phyloP scores from a whole-genome alignment of 1,140 invertebrate genomes.

The Batillaria attramentaria region DNA sequence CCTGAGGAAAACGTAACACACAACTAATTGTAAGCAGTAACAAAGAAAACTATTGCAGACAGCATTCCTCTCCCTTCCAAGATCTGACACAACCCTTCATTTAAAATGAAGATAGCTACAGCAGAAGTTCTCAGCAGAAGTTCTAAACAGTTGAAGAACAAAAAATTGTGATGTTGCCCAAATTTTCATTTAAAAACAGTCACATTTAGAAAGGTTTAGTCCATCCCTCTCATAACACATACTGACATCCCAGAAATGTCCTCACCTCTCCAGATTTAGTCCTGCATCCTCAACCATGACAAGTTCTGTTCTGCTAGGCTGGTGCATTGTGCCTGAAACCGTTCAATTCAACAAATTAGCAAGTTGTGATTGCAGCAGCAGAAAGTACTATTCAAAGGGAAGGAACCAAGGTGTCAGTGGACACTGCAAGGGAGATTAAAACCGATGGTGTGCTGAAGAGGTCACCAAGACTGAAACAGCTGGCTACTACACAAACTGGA shows the following conservation, averaged over 20 bases:
- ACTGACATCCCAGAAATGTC: neutral
- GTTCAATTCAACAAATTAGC: neutral
- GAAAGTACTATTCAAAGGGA: no score
- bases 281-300: constrained; percentile 5
- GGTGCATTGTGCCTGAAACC: neutral
- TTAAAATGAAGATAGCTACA: no score
- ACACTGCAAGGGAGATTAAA: neutral
- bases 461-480: neutral
- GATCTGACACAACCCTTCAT: no score
- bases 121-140: no score
- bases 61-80: no score
- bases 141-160: no score
- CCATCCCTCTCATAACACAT: neutral
- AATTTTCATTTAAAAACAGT: no score
- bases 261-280: neutral
- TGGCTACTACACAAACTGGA: no score
- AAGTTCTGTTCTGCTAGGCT: neutral
- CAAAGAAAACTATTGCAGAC: neutral
- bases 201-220: no score
- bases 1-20: neutral
- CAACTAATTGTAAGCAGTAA: neutral
- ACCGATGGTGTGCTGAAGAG: neutral
- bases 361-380: no score
- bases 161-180: no score
- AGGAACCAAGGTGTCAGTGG: neutral